A percentile compares a stretch with the other conserved stretches of the same genome.
Evolutionary conservation across 1,140 invertebrate genomes (phyloP).

Genomic region (Drosophila teissieri): DNA sequence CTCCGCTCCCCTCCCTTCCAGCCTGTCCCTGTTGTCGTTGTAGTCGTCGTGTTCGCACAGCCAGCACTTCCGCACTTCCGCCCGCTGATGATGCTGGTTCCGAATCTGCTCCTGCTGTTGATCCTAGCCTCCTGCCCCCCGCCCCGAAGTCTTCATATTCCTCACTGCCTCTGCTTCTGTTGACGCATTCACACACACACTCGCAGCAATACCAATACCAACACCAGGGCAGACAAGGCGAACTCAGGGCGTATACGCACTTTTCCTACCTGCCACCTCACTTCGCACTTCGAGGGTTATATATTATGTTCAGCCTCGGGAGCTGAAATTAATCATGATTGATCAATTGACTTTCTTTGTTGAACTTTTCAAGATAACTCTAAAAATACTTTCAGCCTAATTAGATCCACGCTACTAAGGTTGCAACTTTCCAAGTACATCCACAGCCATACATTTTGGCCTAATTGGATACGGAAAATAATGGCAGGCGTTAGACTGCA

Average conservation of each 20-base stretch:
- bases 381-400: background rate
- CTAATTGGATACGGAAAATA: background rate
- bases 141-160: background rate
- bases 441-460: background rate
- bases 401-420: background rate
- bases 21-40: conserved; percentile 46
- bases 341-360: conserved; percentile 17
- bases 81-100: conserved; percentile 42
- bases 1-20: background rate
- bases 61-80: conserved; percentile 72
- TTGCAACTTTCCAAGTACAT: no score
- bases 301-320: conserved; percentile 2
- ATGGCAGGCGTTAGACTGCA: background rate
- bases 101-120: conserved; percentile 37
- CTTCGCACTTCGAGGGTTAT: background rate
- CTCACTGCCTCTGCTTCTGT: conserved; percentile 3
- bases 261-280: conserved; percentile 50
- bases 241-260: conserved; percentile 64
- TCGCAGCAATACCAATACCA: background rate
- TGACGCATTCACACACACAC: conserved; percentile 28
- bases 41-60: conserved; percentile 71
- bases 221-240: background rate
- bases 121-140: conserved; percentile 3
- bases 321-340: conserved; percentile 25
- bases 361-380: background rate